These are phyloP conservation scores for Rhizoglyphus robini DNA, from an alignment of 1,140 invertebrate genomes.

Conservation along the genomic window DNA sequence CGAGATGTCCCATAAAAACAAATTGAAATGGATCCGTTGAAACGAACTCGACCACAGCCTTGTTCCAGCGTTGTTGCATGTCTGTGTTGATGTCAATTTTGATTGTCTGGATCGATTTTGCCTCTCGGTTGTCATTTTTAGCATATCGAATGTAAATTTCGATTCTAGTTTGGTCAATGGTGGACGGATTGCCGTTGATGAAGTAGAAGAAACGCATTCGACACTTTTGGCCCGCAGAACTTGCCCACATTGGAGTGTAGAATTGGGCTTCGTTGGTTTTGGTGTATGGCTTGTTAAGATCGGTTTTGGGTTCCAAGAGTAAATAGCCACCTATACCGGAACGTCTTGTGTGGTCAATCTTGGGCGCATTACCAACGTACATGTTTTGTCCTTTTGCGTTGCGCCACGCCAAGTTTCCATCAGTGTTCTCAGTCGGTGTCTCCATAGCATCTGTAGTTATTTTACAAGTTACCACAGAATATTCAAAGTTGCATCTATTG, in stretches of 20 bases:
- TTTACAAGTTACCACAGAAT: neutral
- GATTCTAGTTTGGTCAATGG: neutral
- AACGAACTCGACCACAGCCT: neutral
- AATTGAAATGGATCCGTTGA: neutral
- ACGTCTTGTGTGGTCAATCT: neutral
- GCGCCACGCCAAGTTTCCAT: neutral
- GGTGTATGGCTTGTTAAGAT: too few relatives aligned
- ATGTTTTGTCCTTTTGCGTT: neutral
- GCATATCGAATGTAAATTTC: neutral
- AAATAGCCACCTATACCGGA: too few relatives aligned
- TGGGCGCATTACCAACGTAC: neutral
- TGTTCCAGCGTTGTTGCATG: constrained; percentile 3
- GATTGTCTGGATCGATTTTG: neutral
- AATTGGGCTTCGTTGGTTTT: neutral
- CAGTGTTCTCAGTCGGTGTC: constrained; percentile 14
- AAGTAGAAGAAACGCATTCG: constrained; percentile 3
- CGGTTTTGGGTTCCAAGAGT: too few relatives aligned
- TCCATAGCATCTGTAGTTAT: neutral
- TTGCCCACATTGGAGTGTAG: neutral
- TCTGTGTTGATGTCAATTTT: neutral
- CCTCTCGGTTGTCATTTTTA: neutral
- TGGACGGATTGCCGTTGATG: neutral
- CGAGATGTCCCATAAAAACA: neutral
- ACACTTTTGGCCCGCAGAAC: too few relatives aligned
- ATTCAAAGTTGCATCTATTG: neutral